phyloP scores from a whole-genome alignment of 2,888 invertebrate species.

The Amorpha juglandis region DNA sequence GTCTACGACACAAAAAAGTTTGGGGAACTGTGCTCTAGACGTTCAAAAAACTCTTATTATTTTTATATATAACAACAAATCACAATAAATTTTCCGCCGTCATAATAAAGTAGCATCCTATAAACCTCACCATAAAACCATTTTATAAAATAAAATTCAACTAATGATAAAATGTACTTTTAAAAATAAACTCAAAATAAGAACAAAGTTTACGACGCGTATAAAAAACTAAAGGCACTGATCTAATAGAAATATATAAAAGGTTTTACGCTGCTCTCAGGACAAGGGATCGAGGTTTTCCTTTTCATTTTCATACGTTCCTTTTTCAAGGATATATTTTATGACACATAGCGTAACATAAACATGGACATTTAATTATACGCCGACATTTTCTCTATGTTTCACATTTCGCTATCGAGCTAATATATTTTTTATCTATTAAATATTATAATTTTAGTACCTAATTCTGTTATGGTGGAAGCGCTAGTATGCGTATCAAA shows the following conservation, averaged over 20 bases:
- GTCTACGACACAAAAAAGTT: no score
- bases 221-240: slow-evolving; percentile 13
- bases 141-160: neutral
- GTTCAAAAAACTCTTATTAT: no score
- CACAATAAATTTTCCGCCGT: neutral
- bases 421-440: no score
- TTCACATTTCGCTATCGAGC: neutral
- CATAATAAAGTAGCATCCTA: neutral
- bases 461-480: no score
- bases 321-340: neutral
- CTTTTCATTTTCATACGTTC: slow-evolving; percentile 17
- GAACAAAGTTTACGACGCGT: slow-evolving; percentile 6
- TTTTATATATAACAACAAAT: no score
- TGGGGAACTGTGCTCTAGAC: no score
- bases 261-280: slow-evolving; percentile 14
- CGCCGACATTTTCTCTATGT: neutral
- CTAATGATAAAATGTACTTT: neutral
- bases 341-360: neutral
- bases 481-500: no score
- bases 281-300: neutral
- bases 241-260: slow-evolving; percentile 21
- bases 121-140: neutral
- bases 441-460: no score
- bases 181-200: slow-evolving; percentile 18
- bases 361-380: neutral